A percentile compares a stretch with the other conserved stretches of the same genome.
These are phyloP conservation scores for Suillia variegata DNA, from an alignment of 2,888 invertebrate genomes.

Conservation along the genomic window DNA sequence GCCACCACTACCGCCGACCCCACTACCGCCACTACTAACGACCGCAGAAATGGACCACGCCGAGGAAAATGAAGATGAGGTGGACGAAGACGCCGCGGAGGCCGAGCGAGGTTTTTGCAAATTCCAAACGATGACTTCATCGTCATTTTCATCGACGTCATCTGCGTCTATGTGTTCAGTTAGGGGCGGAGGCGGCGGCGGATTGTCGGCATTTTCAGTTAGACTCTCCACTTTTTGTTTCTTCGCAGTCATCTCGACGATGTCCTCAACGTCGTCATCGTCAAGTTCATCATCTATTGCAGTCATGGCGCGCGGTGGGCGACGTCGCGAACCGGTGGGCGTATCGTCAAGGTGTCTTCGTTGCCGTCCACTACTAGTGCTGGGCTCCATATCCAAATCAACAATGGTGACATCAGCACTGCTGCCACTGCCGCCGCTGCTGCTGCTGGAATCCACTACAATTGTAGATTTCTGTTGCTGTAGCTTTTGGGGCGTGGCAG, in stretches of 20 bases:
- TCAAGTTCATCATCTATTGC: neutral
- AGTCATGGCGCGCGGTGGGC: neutral
- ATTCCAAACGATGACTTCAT: slow-evolving; percentile 26
- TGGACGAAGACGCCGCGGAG: neutral
- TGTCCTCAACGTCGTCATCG: neutral
- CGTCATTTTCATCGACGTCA: slow-evolving; percentile 23
- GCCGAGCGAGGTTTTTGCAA: slow-evolving; percentile 17
- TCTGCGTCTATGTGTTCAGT: neutral
- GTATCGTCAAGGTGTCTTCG: slow-evolving; percentile 9
- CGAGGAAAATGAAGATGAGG: neutral
- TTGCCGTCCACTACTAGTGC: slow-evolving; percentile 48
- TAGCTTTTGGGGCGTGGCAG: slow-evolving; percentile 40
- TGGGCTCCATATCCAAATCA: slow-evolving; percentile 43
- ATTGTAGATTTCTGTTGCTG: slow-evolving; percentile 18
- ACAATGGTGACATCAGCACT: slow-evolving; percentile 25
- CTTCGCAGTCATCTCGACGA: too few relatives aligned
- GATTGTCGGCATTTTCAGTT: neutral
- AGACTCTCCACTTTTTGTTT: neutral
- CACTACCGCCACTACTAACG: neutral
- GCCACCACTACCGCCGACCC: neutral
- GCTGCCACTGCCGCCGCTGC: slow-evolving; percentile 7
- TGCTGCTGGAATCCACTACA: slow-evolving; percentile 7
- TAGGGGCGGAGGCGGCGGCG: neutral
- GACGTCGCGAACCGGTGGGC: neutral
- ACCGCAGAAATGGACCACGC: neutral